These are phyloP conservation scores for Drosophila recens DNA, from an alignment of 2,888 invertebrate species.

Conservation along the genomic window DNA sequence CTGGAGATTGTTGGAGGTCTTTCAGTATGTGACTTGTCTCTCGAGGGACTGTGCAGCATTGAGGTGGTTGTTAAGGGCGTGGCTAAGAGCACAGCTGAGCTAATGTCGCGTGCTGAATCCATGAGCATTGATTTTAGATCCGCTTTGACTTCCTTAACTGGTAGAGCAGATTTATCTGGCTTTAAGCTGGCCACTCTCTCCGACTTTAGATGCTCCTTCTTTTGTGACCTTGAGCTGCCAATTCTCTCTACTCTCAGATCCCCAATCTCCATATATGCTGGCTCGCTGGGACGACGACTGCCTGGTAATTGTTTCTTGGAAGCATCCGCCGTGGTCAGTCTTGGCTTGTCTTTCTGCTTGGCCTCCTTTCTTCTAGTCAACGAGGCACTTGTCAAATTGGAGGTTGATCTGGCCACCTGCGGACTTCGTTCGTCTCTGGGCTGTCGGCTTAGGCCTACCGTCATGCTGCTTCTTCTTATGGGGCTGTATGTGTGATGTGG, in stretches of 20 bases:
- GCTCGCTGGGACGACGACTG: conserved; percentile 17
- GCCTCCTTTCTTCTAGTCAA: not conserved
- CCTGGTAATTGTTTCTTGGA: not conserved
- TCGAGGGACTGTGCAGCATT: conserved; percentile 24
- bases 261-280: conserved; percentile 5
- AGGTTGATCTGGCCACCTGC: conserved; percentile 35
- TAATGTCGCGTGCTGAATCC: conserved; percentile 36
- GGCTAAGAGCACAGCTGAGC: conserved; percentile 34
- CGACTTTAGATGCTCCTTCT: not conserved
- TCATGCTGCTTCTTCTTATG: conserved; percentile 39
- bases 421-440: conserved; percentile 3
- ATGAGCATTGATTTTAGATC: conserved; percentile 26
- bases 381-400: conserved; percentile 23
- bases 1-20: not conserved
- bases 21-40: not conserved
- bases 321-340: conserved; percentile 4
- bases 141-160: not conserved
- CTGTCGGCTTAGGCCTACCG: conserved; percentile 1
- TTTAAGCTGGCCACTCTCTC: not conserved
- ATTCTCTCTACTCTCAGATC: not conserved
- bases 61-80: conserved; percentile 29
- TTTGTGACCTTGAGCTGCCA: not conserved
- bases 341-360: conserved; percentile 1
- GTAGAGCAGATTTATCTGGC: not conserved
- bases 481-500: conserved; percentile 34